Evolutionary conservation across 2,888 invertebrate genomes (phyloP).

Genomic region (Physocephala rufipes): DNA sequence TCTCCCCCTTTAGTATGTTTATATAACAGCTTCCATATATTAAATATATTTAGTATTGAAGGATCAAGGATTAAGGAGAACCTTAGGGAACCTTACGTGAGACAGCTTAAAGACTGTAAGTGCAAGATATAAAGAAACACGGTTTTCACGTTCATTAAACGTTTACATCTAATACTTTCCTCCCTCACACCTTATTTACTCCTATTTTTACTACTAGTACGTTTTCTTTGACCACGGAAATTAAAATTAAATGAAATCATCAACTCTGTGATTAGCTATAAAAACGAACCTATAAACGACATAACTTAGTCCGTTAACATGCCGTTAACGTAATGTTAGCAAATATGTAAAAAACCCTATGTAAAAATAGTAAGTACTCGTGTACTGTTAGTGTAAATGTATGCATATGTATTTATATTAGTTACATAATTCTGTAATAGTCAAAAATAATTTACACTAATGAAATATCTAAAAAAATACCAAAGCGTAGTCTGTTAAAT

Average conservation of each 20-base stretch:
- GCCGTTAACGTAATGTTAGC: constrained; percentile 35
- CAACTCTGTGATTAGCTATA: constrained; percentile 62
- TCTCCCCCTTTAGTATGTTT: too few relatives aligned
- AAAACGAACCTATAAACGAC: constrained; percentile 41
- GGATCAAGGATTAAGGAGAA: constrained; percentile 34
- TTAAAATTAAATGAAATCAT: constrained; percentile 50
- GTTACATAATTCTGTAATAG: neutral
- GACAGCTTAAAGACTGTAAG: constrained; percentile 21
- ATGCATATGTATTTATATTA: neutral
- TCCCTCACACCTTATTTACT: neutral
- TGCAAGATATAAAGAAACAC: constrained; percentile 52
- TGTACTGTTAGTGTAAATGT: constrained; percentile 23
- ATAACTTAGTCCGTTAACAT: too few relatives aligned
- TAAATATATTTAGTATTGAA: neutral
- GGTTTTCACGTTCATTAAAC: constrained; percentile 51
- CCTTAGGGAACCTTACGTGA: constrained; percentile 54
- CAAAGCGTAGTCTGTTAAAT: neutral
- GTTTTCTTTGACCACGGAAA: constrained; percentile 5
- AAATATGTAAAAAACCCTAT: constrained; percentile 19
- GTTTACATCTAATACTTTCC: constrained; percentile 30
- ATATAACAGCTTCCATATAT: too few relatives aligned
- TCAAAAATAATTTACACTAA: neutral
- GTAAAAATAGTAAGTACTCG: neutral
- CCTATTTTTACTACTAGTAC: constrained; percentile 7
- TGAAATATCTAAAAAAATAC: neutral